These are phyloP conservation scores for Platygyra sinensis DNA, from an alignment of 64 coral and sea anemone species.

Conservation along the genomic window DNA sequence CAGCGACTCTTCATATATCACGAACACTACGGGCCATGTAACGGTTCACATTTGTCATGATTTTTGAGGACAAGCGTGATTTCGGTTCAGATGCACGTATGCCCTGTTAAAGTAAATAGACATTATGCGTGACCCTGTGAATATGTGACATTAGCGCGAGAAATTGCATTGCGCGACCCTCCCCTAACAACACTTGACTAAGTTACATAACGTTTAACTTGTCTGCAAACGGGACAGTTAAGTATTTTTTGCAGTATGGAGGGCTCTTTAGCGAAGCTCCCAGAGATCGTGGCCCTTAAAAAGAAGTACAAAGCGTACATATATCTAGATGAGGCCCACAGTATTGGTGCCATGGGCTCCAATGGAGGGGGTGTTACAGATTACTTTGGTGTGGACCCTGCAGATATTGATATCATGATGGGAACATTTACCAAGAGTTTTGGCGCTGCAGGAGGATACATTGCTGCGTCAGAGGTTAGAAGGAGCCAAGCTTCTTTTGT, in stretches of 20 bases:
- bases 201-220: too few relatives aligned
- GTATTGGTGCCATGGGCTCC: conserved; percentile 91
- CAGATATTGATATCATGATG: conserved; percentile 99
- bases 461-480: conserved; percentile 84
- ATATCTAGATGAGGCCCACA: conserved; percentile 96
- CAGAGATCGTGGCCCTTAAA: conserved; percentile 89
- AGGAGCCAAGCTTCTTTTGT: neutral
- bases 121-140: too few relatives aligned
- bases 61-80: too few relatives aligned
- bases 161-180: too few relatives aligned
- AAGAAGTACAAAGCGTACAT: conserved; percentile 99
- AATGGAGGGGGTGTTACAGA: conserved; percentile 88
- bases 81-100: too few relatives aligned
- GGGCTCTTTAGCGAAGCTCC: conserved; percentile 89
- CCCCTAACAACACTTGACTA: too few relatives aligned
- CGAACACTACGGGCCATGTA: too few relatives aligned
- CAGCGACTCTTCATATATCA: too few relatives aligned
- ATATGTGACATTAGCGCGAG: too few relatives aligned
- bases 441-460: conserved; percentile 94
- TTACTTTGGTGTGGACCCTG: conserved; percentile 83
- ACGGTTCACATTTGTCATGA: too few relatives aligned
- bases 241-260: conserved; percentile 73
- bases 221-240: too few relatives aligned
- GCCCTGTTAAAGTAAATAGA: too few relatives aligned
- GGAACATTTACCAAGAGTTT: conserved; percentile 99